A percentile compares a stretch with the other conserved stretches of the same genome.
phyloP scores from a whole-genome alignment of 2,113 vertebrate genomes.

The Saguinus midas region DNA sequence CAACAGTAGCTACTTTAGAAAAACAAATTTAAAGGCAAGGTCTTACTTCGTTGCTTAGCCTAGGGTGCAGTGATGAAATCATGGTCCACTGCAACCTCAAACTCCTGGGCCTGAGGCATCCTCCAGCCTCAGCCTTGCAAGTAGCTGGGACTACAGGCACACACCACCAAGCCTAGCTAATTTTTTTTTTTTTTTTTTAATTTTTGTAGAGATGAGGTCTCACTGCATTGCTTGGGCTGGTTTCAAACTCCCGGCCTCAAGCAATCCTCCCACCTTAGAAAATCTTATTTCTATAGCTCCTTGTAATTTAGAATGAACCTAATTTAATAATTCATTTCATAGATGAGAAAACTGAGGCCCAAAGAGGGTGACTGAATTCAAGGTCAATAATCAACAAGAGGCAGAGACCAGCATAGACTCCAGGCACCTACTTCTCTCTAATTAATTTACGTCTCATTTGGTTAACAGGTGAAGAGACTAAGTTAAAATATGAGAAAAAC shows the following conservation, averaged over 20 bases:
- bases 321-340: not conserved
- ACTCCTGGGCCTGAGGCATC: too few species aligned
- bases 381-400: not conserved
- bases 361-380: not conserved
- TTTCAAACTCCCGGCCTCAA: too few species aligned
- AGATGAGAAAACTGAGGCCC: slow-evolving; percentile 16
- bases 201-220: too few species aligned
- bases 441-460: not conserved
- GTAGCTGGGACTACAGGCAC: too few species aligned
- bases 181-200: too few species aligned
- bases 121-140: too few species aligned
- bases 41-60: too few species aligned
- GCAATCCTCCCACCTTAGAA: not conserved
- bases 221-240: too few species aligned
- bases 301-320: not conserved
- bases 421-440: not conserved
- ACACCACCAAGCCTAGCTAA: too few species aligned
- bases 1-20: not conserved
- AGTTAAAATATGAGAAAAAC: not conserved
- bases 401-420: not conserved
- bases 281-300: not conserved
- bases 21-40: too few species aligned
- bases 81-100: too few species aligned
- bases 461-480: not conserved
- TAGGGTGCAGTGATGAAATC: too few species aligned